These are phyloP conservation scores for Diadema setosum DNA, from an alignment of 35 echinoderm and acorn worm species.

Conservation along the genomic window DNA sequence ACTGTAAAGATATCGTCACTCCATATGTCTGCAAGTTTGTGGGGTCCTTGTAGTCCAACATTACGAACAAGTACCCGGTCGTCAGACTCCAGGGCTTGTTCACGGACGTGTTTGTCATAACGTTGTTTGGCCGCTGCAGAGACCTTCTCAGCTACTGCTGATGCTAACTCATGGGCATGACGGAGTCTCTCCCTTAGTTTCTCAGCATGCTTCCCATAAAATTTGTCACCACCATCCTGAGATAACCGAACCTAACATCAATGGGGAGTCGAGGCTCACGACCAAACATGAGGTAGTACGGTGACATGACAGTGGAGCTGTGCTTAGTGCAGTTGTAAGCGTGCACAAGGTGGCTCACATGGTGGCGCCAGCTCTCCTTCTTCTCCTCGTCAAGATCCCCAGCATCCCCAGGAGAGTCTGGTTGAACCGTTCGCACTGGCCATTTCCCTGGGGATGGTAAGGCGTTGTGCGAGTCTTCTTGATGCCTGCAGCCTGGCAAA, in stretches of 20 bases:
- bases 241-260: constrained; percentile 9
- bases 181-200: neutral
- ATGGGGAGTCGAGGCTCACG: constrained; percentile 14
- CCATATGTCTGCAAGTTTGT: no score
- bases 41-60: no score
- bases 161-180: constrained; percentile 1
- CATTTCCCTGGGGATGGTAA: constrained; percentile 63
- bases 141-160: neutral
- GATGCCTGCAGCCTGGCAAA: constrained; percentile 34
- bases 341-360: constrained; percentile 29
- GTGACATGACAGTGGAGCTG: constrained; percentile 31
- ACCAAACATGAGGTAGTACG: constrained; percentile 53
- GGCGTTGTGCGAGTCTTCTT: constrained; percentile 52
- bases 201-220: neutral
- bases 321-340: constrained; percentile 54
- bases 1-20: no score
- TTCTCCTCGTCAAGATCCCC: constrained; percentile 42
- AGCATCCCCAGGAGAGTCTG: constrained; percentile 35
- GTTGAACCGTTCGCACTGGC: constrained; percentile 50
- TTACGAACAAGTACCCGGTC: no score
- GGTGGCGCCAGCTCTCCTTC: constrained; percentile 10
- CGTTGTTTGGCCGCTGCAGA: no score
- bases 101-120: no score
- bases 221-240: neutral
- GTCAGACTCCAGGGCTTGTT: no score